Base-by-base conservation (phyloP, 2,113 vertebrate species). In the Pandion haliaetus region DNA sequence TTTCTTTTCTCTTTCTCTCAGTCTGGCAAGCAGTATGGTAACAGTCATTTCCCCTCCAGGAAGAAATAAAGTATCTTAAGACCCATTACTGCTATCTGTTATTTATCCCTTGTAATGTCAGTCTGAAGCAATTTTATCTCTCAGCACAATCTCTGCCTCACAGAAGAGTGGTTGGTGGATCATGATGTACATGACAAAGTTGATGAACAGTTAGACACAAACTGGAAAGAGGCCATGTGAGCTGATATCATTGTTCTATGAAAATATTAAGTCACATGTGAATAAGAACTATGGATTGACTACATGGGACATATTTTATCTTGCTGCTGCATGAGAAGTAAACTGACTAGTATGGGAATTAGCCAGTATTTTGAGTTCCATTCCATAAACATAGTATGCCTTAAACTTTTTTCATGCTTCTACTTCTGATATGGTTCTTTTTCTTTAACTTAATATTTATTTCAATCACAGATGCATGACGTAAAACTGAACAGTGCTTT, bases 101-200 rank as follows among this genome's bases (percentile, higher is more conserved):
- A 94, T 87, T 96, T 95, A 71, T 86, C 29, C 88, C n/a, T 79
- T 42, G 14, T 71, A 80, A 80, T 91, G 86, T 52, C 94, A 94
- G 32, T 69, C n/a, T 52, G 84, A 93, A 93, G 31, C 70, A 69
- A 88, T 97, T 98, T 97, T 79, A 93, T 80, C 73, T 93, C 95
- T 92, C 93, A 88, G 49, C 65, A 87, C 73, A 96, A 93, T 84
- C 78, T 93, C 78, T 58, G 54, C 34, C 74, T 86, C 72, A 74
- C 69, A 97, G 59, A 90, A 97, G 93, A 97, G 93, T 58, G 58
- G 61, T 61, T 96, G 93, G 85, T 96, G 86, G 52, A 88, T 84
- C 86, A 82, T 95, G 94, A 89, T 93, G 74, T 78, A 94, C 81
- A 90, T 79, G 91, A 93, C 71, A 95, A 95, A 96, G 78, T 63